Base-by-base conservation (phyloP, 2,888 invertebrate species). In the Siphonodentalium dalli region DNA sequence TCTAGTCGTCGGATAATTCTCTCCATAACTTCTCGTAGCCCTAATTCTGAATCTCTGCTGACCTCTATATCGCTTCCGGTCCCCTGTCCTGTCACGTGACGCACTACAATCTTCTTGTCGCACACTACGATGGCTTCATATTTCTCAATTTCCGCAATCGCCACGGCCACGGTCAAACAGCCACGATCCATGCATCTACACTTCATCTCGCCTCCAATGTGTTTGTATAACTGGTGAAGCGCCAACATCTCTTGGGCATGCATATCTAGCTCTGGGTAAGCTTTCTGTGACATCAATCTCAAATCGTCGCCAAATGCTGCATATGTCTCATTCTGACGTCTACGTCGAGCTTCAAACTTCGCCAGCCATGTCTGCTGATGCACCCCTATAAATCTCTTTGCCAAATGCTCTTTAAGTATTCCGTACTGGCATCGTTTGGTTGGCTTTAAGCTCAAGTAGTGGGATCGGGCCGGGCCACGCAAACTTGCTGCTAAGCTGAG, bases 201-300 rank as follows among this genome's bases (percentile, higher is more conserved):
- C 21, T 58, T 58, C 43, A 58, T 50, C 20, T 58, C 58, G 2
- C 49, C 15, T 2, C 33, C 23, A 6, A 58, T 42, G 21, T 20
- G 28, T 43, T 51, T 54, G 34, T 58, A 54, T 11, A 58, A 39
- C 28, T 58, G 58, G 24, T 58, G 50, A n/a, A 58, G 24, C 9
- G 54, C 54, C 2, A 58, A 37, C 4, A 47, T 44, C 29, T 58
- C 58, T 28, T 54, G 54, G 26, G 58, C 54, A n/a, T 24, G 18
- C 2, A 15, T 15, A n/a, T 43, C 51, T 6, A 58, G 37, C 9
- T 45, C 38, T n/a, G 46, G 37, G 31, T 54, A 54, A 7, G 58
- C 47, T 23, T 37, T 40, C 29, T 54, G 46, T 8, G 58, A 18
- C 39, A 50, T 46, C 11, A 46, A 51, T 27, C 58, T 26, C 24